Evolutionary conservation across 2,888 invertebrate genomes (phyloP), one percentile per base, ranked within the genome.

Genomic region (Nomada hirtipes): DNA sequence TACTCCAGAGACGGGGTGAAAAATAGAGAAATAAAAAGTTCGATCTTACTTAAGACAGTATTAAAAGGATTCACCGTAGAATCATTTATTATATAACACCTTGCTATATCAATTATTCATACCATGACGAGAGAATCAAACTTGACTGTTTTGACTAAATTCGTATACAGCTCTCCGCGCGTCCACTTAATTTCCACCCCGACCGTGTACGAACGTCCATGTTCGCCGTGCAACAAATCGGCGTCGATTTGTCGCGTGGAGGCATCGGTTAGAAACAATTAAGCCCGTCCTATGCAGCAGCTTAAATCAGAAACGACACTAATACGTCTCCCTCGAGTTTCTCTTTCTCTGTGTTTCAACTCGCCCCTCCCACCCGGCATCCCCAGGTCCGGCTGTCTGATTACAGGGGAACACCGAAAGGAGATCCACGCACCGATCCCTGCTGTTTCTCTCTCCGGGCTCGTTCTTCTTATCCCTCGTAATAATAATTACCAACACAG

Each of bases 401-500:
- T 90, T 90, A 90, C 89, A 90, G 89, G 90, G 87, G 81, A 88
- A 80, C 83, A 85, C 81, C 85, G 88, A 90, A 90, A 88, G 85
- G 83, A 87, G 85, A 87, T 84, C 77, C 87, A 82, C 83, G 85
- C 80, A 76, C 82, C 80, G 89, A 86, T 87, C 85, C 89, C 87
- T 72, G 85, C 88, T 88, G 88, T 87, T 90, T 86, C 86, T 84
- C 83, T 85, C 83, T 83, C 76, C 78, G 83, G 76, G 65, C 81
- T 88, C 87, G 84, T 89, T 84, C 85, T 86, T 89, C 86, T 86
- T 84, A 87, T 85, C 77, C 87, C 76, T 80, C 80, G 90, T 88
- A 88, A 90, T 90, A 90, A 90, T 91, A 91, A 91, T 91, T 91
- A 91, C 90, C 80, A 78, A 80, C 85, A 80, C 85, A 57, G 23